Conservation (phyloP, 2,113 vertebrate genomes). For the Perca fluviatilis region DNA sequence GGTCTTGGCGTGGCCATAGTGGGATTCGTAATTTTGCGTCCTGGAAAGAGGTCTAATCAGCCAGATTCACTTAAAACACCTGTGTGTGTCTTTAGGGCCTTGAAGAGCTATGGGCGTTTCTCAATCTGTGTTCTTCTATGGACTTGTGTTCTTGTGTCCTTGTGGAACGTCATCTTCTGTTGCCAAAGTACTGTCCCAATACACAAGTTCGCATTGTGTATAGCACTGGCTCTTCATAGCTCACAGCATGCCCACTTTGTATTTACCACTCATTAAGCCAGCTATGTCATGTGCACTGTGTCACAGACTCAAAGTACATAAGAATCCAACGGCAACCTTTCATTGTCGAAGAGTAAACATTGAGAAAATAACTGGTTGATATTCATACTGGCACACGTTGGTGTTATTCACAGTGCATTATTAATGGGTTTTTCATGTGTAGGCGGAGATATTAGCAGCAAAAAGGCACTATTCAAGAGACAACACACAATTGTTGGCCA, state of each 20-base stretch:
- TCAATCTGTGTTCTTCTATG: too few species aligned
- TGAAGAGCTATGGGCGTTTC: too few species aligned
- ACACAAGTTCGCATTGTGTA: background rate
- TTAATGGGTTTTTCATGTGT: slow-evolving; percentile 49
- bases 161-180: too few species aligned
- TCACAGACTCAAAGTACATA: slow-evolving; percentile 30
- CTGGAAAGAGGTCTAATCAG: too few species aligned
- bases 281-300: slow-evolving; percentile 40
- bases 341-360: slow-evolving; percentile 40
- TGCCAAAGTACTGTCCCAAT: too few species aligned
- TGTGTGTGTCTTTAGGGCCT: too few species aligned
- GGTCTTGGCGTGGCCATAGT: too few species aligned
- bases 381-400: slow-evolving; percentile 44
- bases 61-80: too few species aligned
- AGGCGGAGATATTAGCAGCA: slow-evolving; percentile 38
- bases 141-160: too few species aligned
- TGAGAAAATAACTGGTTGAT: slow-evolving; percentile 57
- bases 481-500: slow-evolving; percentile 15
- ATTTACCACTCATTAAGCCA: slow-evolving; percentile 46
- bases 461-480: slow-evolving; percentile 20
- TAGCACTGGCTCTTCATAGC: slow-evolving; percentile 12
- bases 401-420: slow-evolving; percentile 50
- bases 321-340: slow-evolving; percentile 40
- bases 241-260: slow-evolving; percentile 40
- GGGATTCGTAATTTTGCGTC: too few species aligned